Evolutionary conservation across 2,797 vertebrate species (phyloP).

Genomic region (Salmo trutta): DNA sequence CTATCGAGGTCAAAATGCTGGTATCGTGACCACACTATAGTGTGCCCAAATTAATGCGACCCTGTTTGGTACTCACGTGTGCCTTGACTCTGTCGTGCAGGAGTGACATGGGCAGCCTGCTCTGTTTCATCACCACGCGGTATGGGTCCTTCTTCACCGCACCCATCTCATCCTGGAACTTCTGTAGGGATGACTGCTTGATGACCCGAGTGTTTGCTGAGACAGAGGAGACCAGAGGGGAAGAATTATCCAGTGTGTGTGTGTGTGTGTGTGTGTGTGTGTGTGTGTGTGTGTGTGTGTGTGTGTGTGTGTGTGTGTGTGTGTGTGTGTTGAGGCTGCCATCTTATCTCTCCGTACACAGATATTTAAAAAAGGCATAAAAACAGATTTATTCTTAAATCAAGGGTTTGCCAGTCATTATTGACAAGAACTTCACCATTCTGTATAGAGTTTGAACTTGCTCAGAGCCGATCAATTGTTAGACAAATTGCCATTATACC

Average conservation of each 20-base stretch:
- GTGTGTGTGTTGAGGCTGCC: not conserved
- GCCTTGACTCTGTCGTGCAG: slow-evolving; percentile 88
- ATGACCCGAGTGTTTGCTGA: slow-evolving; percentile 96
- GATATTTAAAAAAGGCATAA: too few species aligned
- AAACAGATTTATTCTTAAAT: too few species aligned
- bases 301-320: too few species aligned
- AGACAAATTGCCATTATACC: not conserved
- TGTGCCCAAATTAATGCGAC: not conserved
- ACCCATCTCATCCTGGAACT: slow-evolving; percentile 96
- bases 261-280: not conserved
- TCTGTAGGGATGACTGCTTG: slow-evolving; percentile 96
- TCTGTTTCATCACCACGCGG: slow-evolving; percentile 92
- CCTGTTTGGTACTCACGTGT: slow-evolving; percentile 81
- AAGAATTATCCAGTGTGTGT: not conserved
- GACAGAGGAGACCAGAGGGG: slow-evolving; percentile 19
- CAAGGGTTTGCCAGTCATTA: too few species aligned
- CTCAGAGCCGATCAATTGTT: not conserved
- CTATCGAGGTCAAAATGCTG: too few species aligned
- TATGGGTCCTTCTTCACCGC: slow-evolving; percentile 91
- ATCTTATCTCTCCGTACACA: not conserved
- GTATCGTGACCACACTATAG: too few species aligned
- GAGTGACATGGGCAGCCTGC: slow-evolving; percentile 95
- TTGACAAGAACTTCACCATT: too few species aligned
- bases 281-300: too few species aligned
- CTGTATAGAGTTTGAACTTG: not conserved